Evolutionary conservation across 2,888 invertebrate genomes (phyloP).

Genomic region (Meiosimyza platycephala): DNA sequence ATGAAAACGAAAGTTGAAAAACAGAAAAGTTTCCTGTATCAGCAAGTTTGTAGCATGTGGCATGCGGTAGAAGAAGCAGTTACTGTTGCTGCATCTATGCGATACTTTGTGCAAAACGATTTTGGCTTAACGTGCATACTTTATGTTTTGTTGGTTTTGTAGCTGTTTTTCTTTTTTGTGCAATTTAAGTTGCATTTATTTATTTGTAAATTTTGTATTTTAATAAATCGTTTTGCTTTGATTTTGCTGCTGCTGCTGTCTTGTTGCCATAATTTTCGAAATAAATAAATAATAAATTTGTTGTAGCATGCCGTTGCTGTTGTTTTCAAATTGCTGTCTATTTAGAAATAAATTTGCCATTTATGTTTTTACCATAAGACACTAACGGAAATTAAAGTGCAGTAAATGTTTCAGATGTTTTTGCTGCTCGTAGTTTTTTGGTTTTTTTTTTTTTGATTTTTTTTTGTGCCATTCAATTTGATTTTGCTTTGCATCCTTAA

Average conservation of each 20-base stretch:
- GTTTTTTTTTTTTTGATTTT: not conserved
- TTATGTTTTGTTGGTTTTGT: conserved; percentile 4
- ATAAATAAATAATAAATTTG: no score
- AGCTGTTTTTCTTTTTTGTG: not conserved
- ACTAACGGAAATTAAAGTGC: no score
- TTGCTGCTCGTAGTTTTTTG: not conserved
- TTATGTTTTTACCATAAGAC: no score
- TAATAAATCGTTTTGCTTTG: conserved; percentile 20
- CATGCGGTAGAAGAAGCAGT: conserved; percentile 7
- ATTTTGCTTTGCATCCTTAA: conserved; percentile 1
- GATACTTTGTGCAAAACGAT: conserved; percentile 3
- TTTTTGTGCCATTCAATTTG: not conserved
- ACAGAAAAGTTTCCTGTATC: conserved; percentile 47
- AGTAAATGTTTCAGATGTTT: conserved; percentile 6
- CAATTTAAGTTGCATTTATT: conserved; percentile 12
- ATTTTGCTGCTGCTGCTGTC: not conserved
- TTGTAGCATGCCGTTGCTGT: not conserved
- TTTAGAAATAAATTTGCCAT: no score
- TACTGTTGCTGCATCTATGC: conserved; percentile 1
- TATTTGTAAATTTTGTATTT: conserved; percentile 3
- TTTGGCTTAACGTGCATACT: conserved; percentile 10
- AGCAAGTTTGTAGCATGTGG: conserved; percentile 29
- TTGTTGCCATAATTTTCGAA: no score
- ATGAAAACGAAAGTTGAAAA: conserved; percentile 63
- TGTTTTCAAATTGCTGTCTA: no score